phyloP scores from a whole-genome alignment of 92 coral and sea anemone genomes.

The Parazoanthus atlanticus region DNA sequence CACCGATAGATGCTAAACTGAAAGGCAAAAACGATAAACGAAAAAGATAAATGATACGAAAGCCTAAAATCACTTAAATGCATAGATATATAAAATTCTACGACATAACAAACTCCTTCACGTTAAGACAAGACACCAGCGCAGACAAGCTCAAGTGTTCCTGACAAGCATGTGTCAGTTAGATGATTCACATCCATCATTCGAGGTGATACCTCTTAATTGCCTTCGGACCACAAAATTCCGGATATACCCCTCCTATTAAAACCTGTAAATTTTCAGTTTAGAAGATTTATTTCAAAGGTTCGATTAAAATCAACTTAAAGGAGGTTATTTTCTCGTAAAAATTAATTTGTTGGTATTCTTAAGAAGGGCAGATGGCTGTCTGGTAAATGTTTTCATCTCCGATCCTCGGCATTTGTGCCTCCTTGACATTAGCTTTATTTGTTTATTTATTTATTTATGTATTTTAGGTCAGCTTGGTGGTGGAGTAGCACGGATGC shows the following conservation, averaged over 20 bases:
- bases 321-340: conserved; percentile 27
- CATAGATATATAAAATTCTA: too few relatives aligned
- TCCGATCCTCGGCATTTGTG: not conserved
- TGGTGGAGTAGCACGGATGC: not conserved
- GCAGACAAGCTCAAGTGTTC: conserved; percentile 34
- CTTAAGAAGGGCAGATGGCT: conserved; percentile 2
- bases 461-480: not conserved
- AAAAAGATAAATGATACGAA: too few relatives aligned
- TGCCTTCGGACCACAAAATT: conserved; percentile 35
- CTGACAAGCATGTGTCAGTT: conserved; percentile 58
- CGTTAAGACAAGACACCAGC: not conserved
- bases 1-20: too few relatives aligned
- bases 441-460: not conserved
- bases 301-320: conserved; percentile 32
- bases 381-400: conserved; percentile 8
- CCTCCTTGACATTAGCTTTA: not conserved
- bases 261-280: conserved; percentile 12
- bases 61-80: too few relatives aligned
- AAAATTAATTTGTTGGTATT: conserved; percentile 18
- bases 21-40: too few relatives aligned
- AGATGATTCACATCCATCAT: conserved; percentile 43
- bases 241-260: conserved; percentile 40
- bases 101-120: too few relatives aligned
- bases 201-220: conserved; percentile 51
- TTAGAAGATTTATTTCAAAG: conserved; percentile 7